Conservation (phyloP, 2,113 vertebrate species). For the pig (Sus scrofa) region T2T-Sscrofa CM000824.6:173680501-173681000, state of each 20-base stretch:
- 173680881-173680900: background rate
- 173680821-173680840: background rate
- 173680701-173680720: background rate
- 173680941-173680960: constrained; percentile 46
- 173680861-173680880: background rate
- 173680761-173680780: background rate
- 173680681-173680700: background rate
- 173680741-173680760: background rate
- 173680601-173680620: background rate
- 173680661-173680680: background rate
- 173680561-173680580: background rate
- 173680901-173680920: constrained; percentile 46
- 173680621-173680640: background rate
- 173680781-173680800: background rate
- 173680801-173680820: background rate
- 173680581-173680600: background rate
- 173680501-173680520: background rate
- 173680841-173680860: background rate
- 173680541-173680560: background rate
- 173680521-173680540: fast-evolving
- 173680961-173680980: constrained; percentile 12
- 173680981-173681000: constrained; percentile 55
- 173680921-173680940: constrained; percentile 35
- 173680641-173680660: background rate
- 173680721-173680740: background rate